Conservation (phyloP, 2,888 invertebrate genomes). For the Thelaira solivaga region DNA sequence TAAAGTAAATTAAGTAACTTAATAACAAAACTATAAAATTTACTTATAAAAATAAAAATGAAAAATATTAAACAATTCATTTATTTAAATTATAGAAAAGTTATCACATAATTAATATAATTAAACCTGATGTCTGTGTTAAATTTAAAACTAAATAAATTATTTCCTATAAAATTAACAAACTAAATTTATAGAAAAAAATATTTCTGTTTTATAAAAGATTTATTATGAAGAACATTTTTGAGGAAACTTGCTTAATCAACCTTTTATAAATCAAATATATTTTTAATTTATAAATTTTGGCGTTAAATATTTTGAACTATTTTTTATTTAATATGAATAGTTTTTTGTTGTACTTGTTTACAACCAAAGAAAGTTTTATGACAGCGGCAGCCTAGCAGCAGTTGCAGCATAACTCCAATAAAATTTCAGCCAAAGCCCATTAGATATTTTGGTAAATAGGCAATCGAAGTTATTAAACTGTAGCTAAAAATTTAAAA, state of each 20-base stretch:
- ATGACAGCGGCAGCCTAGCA: neutral
- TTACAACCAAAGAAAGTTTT: constrained; percentile 28
- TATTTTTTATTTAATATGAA: constrained; percentile 2
- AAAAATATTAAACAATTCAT: constrained; percentile 12
- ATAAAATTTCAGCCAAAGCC: constrained; percentile 82
- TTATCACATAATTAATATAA: constrained; percentile 61
- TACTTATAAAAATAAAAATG: constrained; percentile 17
- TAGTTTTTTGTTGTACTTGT: neutral
- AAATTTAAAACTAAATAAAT: too few relatives aligned
- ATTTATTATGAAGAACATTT: neutral
- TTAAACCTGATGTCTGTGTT: constrained; percentile 56
- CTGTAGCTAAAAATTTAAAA: constrained; percentile 82
- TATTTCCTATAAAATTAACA: too few relatives aligned
- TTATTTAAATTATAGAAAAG: constrained; percentile 23
- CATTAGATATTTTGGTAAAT: constrained; percentile 91
- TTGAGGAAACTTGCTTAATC: too few relatives aligned
- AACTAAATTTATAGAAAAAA: too few relatives aligned
- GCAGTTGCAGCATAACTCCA: neutral
- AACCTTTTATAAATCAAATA: too few relatives aligned
- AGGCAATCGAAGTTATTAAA: constrained; percentile 90
- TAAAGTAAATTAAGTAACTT: constrained; percentile 29
- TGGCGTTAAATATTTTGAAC: constrained; percentile 35
- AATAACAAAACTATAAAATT: constrained; percentile 24
- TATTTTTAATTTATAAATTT: too few relatives aligned
- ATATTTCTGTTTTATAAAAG: too few relatives aligned